Conservation (phyloP, 2,888 invertebrate genomes). For the Acrobasis repandana region DNA sequence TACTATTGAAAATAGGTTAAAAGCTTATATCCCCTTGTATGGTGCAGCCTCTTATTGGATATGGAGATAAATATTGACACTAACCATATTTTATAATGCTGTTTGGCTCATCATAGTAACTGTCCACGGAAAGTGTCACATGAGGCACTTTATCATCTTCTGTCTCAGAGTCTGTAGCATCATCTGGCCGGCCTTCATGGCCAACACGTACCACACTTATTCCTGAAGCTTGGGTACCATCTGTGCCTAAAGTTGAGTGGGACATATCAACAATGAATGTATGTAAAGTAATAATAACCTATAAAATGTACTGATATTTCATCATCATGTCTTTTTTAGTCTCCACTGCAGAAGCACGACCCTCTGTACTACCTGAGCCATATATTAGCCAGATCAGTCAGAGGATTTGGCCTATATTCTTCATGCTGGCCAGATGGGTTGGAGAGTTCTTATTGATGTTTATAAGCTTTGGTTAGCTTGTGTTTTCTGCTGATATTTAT, state of each 20-base stretch:
- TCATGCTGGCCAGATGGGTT: too few species aligned
- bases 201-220: slow-evolving; percentile 85
- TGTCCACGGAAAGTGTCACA: slow-evolving; percentile 85
- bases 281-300: too few species aligned
- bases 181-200: slow-evolving; percentile 77
- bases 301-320: too few species aligned
- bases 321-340: too few species aligned
- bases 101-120: slow-evolving; percentile 84
- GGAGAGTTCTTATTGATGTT: too few species aligned
- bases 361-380: too few species aligned
- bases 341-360: too few species aligned
- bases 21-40: too few species aligned
- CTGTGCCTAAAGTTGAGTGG: slow-evolving; percentile 56
- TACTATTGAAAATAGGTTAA: too few species aligned
- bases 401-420: too few species aligned
- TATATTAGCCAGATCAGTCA: too few species aligned
- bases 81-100: slow-evolving; percentile 80
- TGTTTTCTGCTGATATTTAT: background rate
- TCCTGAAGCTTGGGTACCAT: slow-evolving; percentile 82
- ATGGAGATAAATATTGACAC: slow-evolving; percentile 19
- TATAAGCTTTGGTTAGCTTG: too few species aligned
- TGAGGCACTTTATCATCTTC: slow-evolving; percentile 84
- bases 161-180: slow-evolving; percentile 81
- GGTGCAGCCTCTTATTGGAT: background rate
- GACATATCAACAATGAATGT: background rate